Base-by-base conservation (phyloP, 2,888 invertebrate species). In the Mellilla xanthometata region DNA sequence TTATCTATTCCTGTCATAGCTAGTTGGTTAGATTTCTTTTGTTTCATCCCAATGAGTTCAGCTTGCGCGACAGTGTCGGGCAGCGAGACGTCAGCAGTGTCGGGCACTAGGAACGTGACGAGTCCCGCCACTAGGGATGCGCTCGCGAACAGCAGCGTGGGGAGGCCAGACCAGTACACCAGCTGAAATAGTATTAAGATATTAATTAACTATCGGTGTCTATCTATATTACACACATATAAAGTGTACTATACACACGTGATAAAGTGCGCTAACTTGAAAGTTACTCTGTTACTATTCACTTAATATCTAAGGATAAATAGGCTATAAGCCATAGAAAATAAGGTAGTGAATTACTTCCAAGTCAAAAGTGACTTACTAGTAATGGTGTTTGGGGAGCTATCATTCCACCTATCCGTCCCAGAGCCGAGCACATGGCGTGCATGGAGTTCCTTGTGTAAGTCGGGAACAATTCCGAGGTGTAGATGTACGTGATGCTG, bases 401-500 rank as follows among this genome's bases (percentile, higher is more conserved):
- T 8, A 93, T 58, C 60, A 93, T 92, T 1, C 93, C 92, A 0
- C 93, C 93, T 23, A 93, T 81, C 29, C 93, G 81, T 6, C 93
- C 93, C 39, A 93, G 76, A 56, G 93, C 93, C 0, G 93, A 93
- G 69, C 93, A 93, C 19, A 91, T 76, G 0, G 92, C 93, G 60
- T 93, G 91, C 73, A 93, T 86, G 0, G 93, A 93, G 66, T 93
- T 93, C 49, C 93, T 79, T 2, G 93, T 84, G 35, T 91, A 91
- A 0, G 93, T 94, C 0, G 93, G 93, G 65, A 94, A 94, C 68
- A 93, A 79, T 68, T 93, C 93, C 10, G 93, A 91, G 0, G 93
- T 93, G 59, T 92, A 92, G 45, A 93, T 87, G 63, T 93, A 94
- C 0, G 92, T 85, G 13, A 92, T 90, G 30, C 85, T 83, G 65